These are phyloP conservation scores for Sciurus vulgaris DNA, from an alignment of 2,797 vertebrate genomes.

Conservation along the genomic window DNA sequence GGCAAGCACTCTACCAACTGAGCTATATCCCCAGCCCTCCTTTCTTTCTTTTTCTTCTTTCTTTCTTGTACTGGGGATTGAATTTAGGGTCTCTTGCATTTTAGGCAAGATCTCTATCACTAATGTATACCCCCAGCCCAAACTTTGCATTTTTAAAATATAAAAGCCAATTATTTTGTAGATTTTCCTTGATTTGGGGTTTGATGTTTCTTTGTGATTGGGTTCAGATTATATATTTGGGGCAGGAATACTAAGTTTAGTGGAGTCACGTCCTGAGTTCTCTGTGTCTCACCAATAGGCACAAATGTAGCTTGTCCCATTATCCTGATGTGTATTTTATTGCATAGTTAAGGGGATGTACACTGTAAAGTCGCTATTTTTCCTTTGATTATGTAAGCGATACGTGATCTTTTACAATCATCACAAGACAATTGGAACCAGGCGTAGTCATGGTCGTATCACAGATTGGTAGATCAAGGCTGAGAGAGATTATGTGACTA, in stretches of 20 bases:
- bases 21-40: too few relatives aligned
- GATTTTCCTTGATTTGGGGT: background rate
- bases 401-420: background rate
- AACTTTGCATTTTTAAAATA: constrained; percentile 23
- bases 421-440: background rate
- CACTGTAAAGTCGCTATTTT: background rate
- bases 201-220: background rate
- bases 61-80: background rate
- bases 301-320: background rate
- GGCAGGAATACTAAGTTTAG: background rate
- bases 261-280: background rate
- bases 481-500: background rate
- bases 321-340: background rate
- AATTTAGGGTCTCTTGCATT: background rate
- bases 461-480: background rate
- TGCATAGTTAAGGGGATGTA: background rate
- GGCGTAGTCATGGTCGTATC: background rate
- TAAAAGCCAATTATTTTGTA: constrained; percentile 1
- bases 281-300: background rate
- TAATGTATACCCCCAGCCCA: too few relatives aligned
- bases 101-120: background rate
- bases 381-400: background rate
- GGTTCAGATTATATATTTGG: background rate
- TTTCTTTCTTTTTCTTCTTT: too few relatives aligned
- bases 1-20: too few relatives aligned